Evolutionary conservation across 2,888 invertebrate genomes (phyloP), one percentile per base, ranked within the genome.

Genomic region (Conchocele bisecta): DNA sequence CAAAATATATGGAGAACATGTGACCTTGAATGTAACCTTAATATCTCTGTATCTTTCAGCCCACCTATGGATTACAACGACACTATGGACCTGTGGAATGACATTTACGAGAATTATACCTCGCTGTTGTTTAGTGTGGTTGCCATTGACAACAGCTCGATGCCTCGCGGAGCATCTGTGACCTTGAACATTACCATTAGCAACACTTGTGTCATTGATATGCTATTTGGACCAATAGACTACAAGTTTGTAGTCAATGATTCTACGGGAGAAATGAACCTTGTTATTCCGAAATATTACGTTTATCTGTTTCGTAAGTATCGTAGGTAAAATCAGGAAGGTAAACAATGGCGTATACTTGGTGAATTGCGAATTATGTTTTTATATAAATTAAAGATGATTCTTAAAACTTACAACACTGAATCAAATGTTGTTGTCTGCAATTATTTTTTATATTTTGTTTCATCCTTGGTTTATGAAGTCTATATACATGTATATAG

Each of bases 151-250:
- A 75, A 81, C n/a, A 85, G 85, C 4, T 86, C 87, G 3, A 64
- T 65, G 22, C 86, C 86, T n/a, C 68, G 83, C 1, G 88, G 88
- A 13, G 66, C 81, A 11, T 50, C 65, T 0, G 86, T 84, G 22
- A 61, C 66, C 6, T 75, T 86, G 7, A 77, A 75, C 37, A 41
- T 87, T 26, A 79, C 76, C 5, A 61, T 88, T 13, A 84, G 82
- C 63, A 88, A 88, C 71, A 86, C 85, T 1, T 88, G 88, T 67
- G 78, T 88, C 7, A 71, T 88, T 35, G 81, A 79, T 48, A 84
- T 82, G n/a, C 64, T 82, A 39, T 85, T 74, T 61, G 80, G 82
- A 20, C 51, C 70, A n/a, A 84, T 87, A 17, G 67, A 58, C 0
- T 79, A 81, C 42, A 58, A 71, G 13, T 65, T 85, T 26, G 42